Evolutionary conservation across 2,888 invertebrate genomes (phyloP).

Genomic region (Eupithecia centaureata): DNA sequence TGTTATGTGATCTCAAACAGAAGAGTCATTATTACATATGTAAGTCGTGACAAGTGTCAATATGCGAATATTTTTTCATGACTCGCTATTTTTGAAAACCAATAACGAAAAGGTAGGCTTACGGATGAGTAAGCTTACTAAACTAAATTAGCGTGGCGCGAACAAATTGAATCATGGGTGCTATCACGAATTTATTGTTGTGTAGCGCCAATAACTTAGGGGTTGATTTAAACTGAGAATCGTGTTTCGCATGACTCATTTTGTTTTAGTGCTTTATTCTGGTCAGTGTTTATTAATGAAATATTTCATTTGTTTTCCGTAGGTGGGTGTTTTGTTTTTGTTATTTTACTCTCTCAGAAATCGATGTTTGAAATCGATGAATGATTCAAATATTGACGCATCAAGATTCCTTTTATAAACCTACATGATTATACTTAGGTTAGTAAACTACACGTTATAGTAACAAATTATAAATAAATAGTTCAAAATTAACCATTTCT

Average conservation of each 20-base stretch:
- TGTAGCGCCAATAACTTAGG: slow-evolving; percentile 4
- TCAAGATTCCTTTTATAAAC: slow-evolving; percentile 4
- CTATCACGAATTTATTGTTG: not conserved
- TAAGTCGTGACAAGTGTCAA: not conserved
- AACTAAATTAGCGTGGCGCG: not conserved
- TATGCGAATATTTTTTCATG: not conserved
- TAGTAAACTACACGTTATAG: not conserved
- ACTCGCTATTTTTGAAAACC: not conserved
- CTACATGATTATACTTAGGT: not conserved
- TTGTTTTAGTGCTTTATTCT: slow-evolving; percentile 20
- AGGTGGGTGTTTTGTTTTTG: slow-evolving; percentile 29
- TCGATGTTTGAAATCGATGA: slow-evolving; percentile 9
- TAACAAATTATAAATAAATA: not conserved
- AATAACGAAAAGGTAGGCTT: not conserved
- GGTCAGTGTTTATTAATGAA: slow-evolving; percentile 21
- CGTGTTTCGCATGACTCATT: slow-evolving; percentile 25
- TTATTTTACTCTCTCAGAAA: slow-evolving; percentile 17
- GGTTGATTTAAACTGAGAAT: slow-evolving; percentile 6
- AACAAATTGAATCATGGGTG: not conserved
- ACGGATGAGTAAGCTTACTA: not conserved
- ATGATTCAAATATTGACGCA: slow-evolving; percentile 28
- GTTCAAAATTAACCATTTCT: not conserved
- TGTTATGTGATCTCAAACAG: not conserved
- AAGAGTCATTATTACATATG: not conserved
- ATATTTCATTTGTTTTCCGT: slow-evolving; percentile 23